Conservation (phyloP, 2,797 vertebrate species). For the Propithecus deckenii region DNA sequence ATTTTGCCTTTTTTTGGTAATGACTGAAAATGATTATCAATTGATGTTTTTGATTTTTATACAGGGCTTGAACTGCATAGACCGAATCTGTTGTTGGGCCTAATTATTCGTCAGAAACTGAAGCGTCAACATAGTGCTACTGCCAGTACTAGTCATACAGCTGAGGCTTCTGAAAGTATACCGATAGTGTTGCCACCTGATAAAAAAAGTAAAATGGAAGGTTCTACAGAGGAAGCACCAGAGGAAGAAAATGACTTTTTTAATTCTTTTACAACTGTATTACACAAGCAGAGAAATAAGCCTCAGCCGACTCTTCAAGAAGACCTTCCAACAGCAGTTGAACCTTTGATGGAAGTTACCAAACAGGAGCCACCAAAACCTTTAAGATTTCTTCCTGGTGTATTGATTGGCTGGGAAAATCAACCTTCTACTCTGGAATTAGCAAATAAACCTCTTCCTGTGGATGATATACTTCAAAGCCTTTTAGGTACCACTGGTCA, state of each 20-base stretch:
- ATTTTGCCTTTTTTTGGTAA: not conserved
- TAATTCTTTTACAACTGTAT: conserved; percentile 88
- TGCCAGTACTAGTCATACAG: conserved; percentile 83
- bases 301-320: conserved; percentile 84
- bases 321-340: conserved; percentile 83
- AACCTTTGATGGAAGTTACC: conserved; percentile 86
- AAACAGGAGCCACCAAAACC: conserved; percentile 91
- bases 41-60: conserved; percentile 79
- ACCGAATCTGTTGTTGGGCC: conserved; percentile 95
- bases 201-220: conserved; percentile 88
- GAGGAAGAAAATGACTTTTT: conserved; percentile 93
- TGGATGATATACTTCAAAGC: conserved; percentile 88
- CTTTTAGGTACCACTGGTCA: conserved; percentile 84
- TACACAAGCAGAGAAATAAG: conserved; percentile 92
- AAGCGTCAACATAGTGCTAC: conserved; percentile 90
- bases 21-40: conserved; percentile 40
- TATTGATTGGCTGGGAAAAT: conserved; percentile 94
- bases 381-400: conserved; percentile 97
- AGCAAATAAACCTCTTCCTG: conserved; percentile 86
- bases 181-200: conserved; percentile 87
- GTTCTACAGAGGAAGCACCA: conserved; percentile 83
- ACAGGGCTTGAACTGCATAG: conserved; percentile 96
- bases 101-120: conserved; percentile 96
- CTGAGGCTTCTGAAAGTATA: conserved; percentile 86
- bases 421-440: conserved; percentile 91